Evolutionary conservation across 2,888 invertebrate species (phyloP), one percentile per base, ranked within the genome.

Genomic region (Caenorhabditis sp.): DNA sequence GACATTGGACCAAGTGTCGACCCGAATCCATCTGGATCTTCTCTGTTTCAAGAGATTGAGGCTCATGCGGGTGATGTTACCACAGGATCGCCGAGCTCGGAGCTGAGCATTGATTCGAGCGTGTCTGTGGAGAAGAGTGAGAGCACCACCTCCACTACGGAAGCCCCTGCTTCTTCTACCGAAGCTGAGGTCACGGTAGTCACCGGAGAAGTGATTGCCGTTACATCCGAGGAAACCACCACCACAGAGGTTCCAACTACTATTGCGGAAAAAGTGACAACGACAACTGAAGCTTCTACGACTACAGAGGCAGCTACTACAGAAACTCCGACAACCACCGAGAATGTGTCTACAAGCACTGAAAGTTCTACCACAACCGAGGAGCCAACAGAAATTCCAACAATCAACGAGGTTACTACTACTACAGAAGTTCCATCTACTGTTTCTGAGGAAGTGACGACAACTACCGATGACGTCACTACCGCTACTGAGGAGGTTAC

Each of bases 1-100:
- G 81, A 81, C 37, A 55, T 70, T 20, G 76, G 73, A 13, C 81
- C 81, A 7, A 78, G 75, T 39, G 75, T 73, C 0, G 81, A 81
- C 35, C 78, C 78, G 32, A 78, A 73, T 20, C 81, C 81, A 9
- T 65, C 66, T 9, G 73, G 78, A 32, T 72, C 76, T 8, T 77
- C 76, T 3, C 24, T 78, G n/a, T 73, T 73, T 11, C 73, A 79
- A 37, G 81, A 81, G 17, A 68, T 81, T 20, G 76, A 70, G 22
- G 65, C 68, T 3, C 59, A 53, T 46, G 68, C 63, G 26, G 59
- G 55, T 17, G 63, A 50, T 11, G 22, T 32, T 8, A 63, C 70
- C 3, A 37, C 62, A 0, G 45, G 39, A 15, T 17, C 52, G 4
- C 35, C 65, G 5, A 30, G 11, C 15, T 26, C 45, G 13, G 61